phyloP scores from a whole-genome alignment of 2,797 vertebrate species.

The Brotula barbata region DNA sequence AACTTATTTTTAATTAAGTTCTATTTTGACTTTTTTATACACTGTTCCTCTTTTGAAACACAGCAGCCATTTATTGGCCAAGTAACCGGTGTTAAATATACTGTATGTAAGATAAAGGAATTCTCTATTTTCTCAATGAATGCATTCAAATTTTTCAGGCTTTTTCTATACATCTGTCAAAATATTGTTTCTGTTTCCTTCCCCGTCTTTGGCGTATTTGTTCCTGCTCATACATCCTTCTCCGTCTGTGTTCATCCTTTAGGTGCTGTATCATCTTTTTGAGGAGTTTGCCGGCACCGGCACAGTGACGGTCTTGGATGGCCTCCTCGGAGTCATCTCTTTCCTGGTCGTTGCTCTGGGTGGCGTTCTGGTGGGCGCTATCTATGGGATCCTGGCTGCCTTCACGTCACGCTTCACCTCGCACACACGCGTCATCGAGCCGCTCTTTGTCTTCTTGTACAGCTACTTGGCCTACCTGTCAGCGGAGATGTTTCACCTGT shows the following conservation, averaged over 20 bases:
- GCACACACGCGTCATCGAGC: constrained; percentile 96
- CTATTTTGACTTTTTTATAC: not conserved
- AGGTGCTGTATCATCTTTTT: constrained; percentile 98
- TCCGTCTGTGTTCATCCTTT: not conserved
- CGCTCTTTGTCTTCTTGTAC: constrained; percentile 97
- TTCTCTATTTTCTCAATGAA: no score
- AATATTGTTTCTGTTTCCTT: no score
- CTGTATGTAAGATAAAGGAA: no score
- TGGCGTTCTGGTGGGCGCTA: constrained; percentile 88
- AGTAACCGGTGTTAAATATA: no score
- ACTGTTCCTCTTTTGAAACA: not conserved
- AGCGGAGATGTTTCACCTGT: constrained; percentile 96
- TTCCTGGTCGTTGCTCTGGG: constrained; percentile 94
- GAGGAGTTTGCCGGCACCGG: constrained; percentile 85
- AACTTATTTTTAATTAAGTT: constrained; percentile 3
- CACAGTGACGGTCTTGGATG: constrained; percentile 80
- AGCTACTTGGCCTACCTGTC: constrained; percentile 99
- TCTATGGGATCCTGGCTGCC: constrained; percentile 91
- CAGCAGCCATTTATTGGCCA: not conserved
- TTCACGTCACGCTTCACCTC: constrained; percentile 97
- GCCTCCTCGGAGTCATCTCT: constrained; percentile 87
- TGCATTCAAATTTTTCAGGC: no score
- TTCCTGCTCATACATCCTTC: not conserved
- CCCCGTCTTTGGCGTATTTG: not conserved
- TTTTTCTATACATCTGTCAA: not conserved